These are phyloP conservation scores for Eidolon dupreanum DNA, from an alignment of 2,797 vertebrate species.

Conservation along the genomic window DNA sequence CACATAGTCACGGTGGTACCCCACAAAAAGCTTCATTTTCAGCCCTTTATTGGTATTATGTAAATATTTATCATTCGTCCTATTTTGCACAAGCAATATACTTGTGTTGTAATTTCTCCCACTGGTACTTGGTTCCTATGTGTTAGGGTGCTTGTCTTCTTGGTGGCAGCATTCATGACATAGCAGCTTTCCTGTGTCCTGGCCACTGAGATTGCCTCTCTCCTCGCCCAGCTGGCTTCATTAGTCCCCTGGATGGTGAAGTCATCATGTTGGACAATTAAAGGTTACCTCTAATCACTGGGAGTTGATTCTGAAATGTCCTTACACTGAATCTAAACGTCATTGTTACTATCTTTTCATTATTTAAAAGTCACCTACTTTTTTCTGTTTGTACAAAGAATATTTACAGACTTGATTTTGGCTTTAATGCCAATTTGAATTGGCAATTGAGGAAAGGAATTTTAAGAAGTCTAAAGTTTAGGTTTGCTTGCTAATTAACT, in stretches of 20 bases:
- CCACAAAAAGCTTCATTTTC: not conserved
- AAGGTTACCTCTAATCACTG: not conserved
- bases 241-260: not conserved
- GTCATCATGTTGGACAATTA: not conserved
- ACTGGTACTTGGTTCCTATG: not conserved
- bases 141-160: not conserved
- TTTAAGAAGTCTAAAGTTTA: not conserved
- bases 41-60: not conserved
- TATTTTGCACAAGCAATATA: constrained; percentile 2
- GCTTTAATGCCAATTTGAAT: not conserved
- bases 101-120: not conserved
- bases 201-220: not conserved
- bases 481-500: not conserved
- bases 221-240: not conserved
- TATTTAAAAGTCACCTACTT: not conserved
- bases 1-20: not conserved
- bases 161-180: not conserved
- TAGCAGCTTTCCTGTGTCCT: not conserved
- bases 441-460: not conserved
- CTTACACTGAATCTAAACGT: not conserved
- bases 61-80: constrained; percentile 7
- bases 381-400: not conserved
- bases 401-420: not conserved
- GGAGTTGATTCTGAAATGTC: not conserved
- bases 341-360: not conserved